Percentiles rank a stretch among this genome's conserved stretches.
phyloP scores from a whole-genome alignment of 1,140 invertebrate species.

The Drosophila oshimai region DNA sequence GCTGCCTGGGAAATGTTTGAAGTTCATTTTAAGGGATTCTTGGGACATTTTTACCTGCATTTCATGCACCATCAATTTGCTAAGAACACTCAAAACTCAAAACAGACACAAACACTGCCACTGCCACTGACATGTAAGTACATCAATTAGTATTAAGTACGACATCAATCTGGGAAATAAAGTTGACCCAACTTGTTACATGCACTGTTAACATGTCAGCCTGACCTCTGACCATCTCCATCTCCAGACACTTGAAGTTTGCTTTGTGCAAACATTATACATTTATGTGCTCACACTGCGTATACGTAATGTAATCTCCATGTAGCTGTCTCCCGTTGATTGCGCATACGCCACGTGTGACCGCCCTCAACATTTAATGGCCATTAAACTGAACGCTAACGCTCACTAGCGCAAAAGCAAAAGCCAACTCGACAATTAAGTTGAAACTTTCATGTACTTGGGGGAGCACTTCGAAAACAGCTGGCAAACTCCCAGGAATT shows the following conservation, averaged over 20 bases:
- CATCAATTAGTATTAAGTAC: slow-evolving; percentile 37
- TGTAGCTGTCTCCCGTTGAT: slow-evolving; percentile 38
- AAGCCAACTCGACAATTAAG: slow-evolving; percentile 27
- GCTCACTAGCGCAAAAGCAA: neutral
- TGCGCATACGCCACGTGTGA: slow-evolving; percentile 46
- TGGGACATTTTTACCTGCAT: neutral
- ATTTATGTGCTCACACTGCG: slow-evolving; percentile 25
- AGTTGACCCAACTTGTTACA: slow-evolving; percentile 34
- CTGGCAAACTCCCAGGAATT: neutral
- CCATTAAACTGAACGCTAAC: slow-evolving; percentile 47
- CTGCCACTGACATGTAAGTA: neutral
- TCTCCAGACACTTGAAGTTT: slow-evolving; percentile 15
- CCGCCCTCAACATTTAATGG: slow-evolving; percentile 27
- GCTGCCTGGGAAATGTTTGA: neutral
- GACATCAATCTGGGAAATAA: slow-evolving; percentile 37
- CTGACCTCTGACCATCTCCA: slow-evolving; percentile 14
- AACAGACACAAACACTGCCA: neutral
- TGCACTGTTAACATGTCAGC: slow-evolving; percentile 31
- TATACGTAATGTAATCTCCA: slow-evolving; percentile 35
- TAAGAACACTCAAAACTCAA: neutral
- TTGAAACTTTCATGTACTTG: slow-evolving; percentile 21
- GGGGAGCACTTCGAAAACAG: neutral
- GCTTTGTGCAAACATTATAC: slow-evolving; percentile 22
- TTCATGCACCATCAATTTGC: neutral
- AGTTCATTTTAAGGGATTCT: neutral